Conservation (phyloP, 2,113 vertebrate species). For the Semnornis frantzii region DNA sequence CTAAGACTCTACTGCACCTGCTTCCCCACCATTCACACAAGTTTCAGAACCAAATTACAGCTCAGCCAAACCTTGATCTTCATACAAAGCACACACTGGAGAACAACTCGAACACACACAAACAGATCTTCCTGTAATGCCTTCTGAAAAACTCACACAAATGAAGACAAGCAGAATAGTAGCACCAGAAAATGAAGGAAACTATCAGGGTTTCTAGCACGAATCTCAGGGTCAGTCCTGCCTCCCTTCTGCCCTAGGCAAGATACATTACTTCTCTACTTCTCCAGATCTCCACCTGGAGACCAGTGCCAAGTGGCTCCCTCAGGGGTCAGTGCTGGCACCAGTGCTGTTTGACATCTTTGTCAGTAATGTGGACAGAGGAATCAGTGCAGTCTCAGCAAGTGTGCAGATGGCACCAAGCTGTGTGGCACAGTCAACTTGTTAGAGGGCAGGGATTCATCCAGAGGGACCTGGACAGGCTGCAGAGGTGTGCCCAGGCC, state of each 20-base stretch:
- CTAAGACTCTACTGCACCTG: constrained; percentile 18
- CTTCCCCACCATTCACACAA: neutral
- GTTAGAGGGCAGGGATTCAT: too few species aligned
- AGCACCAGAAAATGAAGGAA: neutral
- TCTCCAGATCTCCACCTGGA: neutral
- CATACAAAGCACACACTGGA: neutral
- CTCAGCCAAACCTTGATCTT: neutral
- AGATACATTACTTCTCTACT: neutral
- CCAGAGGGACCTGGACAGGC: too few species aligned
- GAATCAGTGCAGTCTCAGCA: too few species aligned
- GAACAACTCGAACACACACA: neutral
- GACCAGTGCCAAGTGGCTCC: too few species aligned
- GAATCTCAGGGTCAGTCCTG: neutral
- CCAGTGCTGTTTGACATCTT: too few species aligned
- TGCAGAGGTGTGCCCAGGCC: too few species aligned
- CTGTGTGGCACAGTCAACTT: too few species aligned
- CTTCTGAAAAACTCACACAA: neutral
- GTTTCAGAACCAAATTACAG: neutral
- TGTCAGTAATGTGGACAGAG: too few species aligned
- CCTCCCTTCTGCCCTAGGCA: neutral
- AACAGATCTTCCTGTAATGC: neutral
- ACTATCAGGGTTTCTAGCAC: neutral
- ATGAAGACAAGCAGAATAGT: neutral
- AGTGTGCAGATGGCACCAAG: too few species aligned
- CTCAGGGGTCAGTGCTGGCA: too few species aligned